Percentiles rank a stretch among this genome's conserved stretches.
Conservation (phyloP, 1,140 invertebrate genomes). For the Lordiphosa collinella region DNA sequence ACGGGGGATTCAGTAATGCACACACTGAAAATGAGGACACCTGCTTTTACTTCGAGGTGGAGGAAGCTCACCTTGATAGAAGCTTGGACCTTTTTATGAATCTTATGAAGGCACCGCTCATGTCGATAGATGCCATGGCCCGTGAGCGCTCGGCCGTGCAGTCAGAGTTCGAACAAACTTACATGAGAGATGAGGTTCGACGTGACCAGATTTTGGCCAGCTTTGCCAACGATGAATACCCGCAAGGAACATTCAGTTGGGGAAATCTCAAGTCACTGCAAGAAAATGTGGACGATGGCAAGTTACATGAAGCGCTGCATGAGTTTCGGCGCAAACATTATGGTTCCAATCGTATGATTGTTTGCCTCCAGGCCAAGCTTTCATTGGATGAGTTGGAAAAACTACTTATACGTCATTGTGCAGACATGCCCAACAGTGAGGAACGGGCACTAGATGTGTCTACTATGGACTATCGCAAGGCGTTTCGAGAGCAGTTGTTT, state of each 20-base stretch:
- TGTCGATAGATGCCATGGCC: slow-evolving; percentile 91
- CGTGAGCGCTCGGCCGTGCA: slow-evolving; percentile 94
- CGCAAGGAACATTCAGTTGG: slow-evolving; percentile 90
- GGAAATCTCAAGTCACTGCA: slow-evolving; percentile 89
- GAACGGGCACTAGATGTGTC: slow-evolving; percentile 81
- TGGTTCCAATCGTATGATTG: slow-evolving; percentile 92
- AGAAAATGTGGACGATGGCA: slow-evolving; percentile 84
- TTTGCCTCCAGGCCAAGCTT: slow-evolving; percentile 89
- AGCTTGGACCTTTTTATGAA: slow-evolving; percentile 93
- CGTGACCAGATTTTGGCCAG: slow-evolving; percentile 86
- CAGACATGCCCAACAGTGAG: slow-evolving; percentile 83
- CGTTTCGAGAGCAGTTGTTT: slow-evolving; percentile 85
- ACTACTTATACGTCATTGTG: slow-evolving; percentile 83
- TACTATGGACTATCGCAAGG: slow-evolving; percentile 79
- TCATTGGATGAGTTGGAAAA: slow-evolving; percentile 86
- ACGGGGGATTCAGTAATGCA: slow-evolving; percentile 90
- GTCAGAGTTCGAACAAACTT: slow-evolving; percentile 82
- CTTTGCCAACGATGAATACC: slow-evolving; percentile 85
- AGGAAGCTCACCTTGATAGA: slow-evolving; percentile 86
- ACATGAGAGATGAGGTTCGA: slow-evolving; percentile 59
- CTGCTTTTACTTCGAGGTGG: slow-evolving; percentile 92
- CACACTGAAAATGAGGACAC: slow-evolving; percentile 91
- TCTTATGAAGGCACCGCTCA: slow-evolving; percentile 93
- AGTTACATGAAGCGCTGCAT: slow-evolving; percentile 85
- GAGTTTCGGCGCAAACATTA: slow-evolving; percentile 91